phyloP scores from a whole-genome alignment of 2,888 invertebrate genomes.

The Yponomeuta sedellus region DNA sequence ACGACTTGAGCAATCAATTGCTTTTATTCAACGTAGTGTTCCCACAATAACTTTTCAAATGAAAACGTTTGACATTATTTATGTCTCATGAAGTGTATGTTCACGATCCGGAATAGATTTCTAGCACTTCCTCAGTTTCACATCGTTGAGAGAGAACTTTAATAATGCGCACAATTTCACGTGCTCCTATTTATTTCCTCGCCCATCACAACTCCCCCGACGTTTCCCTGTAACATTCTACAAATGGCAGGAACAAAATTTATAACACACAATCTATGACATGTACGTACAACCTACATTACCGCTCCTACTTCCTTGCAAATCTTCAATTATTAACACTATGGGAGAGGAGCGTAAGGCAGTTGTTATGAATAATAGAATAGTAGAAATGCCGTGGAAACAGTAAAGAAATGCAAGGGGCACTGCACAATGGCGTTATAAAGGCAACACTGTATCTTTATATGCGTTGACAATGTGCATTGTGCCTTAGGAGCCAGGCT shows the following conservation, averaged over 20 bases:
- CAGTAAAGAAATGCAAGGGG: slow-evolving; percentile 60
- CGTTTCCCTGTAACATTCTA: background rate
- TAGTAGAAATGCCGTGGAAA: slow-evolving; percentile 60
- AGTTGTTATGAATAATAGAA: slow-evolving; percentile 71
- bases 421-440: slow-evolving; percentile 66
- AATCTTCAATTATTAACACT: slow-evolving; percentile 69
- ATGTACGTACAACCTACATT: slow-evolving; percentile 17
- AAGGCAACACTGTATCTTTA: slow-evolving; percentile 71
- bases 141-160: too few relatives aligned
- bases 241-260: slow-evolving; percentile 6
- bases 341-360: slow-evolving; percentile 55
- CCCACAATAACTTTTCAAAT: too few relatives aligned
- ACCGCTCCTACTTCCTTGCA: slow-evolving; percentile 42
- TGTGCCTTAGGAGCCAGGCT: slow-evolving; percentile 45
- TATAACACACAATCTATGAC: slow-evolving; percentile 18
- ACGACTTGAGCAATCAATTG: too few relatives aligned
- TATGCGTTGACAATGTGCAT: slow-evolving; percentile 69
- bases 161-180: background rate
- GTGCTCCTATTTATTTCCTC: background rate
- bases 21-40: too few relatives aligned
- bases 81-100: too few relatives aligned
- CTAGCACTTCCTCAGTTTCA: too few relatives aligned
- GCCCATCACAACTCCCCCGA: background rate
- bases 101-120: too few relatives aligned
- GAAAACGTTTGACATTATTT: too few relatives aligned